phyloP scores from a whole-genome alignment of 2,888 invertebrate species.

The Limnephilus lunatus region DNA sequence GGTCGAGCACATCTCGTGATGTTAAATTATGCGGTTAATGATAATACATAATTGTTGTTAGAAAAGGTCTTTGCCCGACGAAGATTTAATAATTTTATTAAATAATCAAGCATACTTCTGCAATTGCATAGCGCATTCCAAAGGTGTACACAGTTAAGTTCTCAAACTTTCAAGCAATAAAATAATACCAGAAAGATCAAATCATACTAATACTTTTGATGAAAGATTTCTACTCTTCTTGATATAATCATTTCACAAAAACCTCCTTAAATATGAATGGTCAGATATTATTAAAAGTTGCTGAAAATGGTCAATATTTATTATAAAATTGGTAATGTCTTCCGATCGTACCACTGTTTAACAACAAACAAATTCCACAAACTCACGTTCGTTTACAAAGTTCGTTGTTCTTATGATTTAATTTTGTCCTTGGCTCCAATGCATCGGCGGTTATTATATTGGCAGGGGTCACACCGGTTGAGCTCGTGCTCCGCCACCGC shows the following conservation, averaged over 20 bases:
- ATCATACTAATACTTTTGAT: background rate
- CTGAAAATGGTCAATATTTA: background rate
- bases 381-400: background rate
- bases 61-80: background rate
- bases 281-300: background rate
- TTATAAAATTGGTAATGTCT: background rate
- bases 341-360: background rate
- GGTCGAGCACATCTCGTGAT: background rate
- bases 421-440: conserved; percentile 15
- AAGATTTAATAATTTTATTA: background rate
- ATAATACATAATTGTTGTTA: background rate
- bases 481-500: background rate
- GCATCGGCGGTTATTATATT: background rate
- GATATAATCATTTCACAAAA: background rate
- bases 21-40: background rate
- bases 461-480: background rate
- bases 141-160: background rate
- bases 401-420: conserved; percentile 15
- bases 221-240: background rate
- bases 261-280: background rate
- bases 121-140: background rate
- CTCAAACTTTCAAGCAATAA: background rate
- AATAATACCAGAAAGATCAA: background rate
- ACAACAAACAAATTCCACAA: background rate
- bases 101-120: background rate